phyloP scores from a whole-genome alignment of 2,113 vertebrate species.

The Numida meleagris region DNA sequence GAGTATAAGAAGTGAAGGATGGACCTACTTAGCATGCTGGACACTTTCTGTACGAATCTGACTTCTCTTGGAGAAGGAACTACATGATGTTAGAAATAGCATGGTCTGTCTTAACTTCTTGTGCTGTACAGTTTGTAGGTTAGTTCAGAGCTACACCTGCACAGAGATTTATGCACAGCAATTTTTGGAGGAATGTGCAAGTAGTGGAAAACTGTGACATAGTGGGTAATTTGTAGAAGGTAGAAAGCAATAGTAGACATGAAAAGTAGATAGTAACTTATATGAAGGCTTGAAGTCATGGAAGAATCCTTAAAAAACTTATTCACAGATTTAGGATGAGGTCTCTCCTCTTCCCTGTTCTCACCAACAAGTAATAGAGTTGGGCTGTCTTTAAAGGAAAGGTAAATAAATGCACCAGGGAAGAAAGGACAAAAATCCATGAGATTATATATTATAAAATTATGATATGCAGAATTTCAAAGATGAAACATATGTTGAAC shows the following conservation, averaged over 20 bases:
- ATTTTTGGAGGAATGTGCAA: rapidly evolving
- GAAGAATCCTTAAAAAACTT: not conserved
- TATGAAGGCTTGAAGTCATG: not conserved
- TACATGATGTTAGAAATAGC: not conserved
- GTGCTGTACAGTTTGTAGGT: rapidly evolving
- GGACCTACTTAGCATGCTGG: rapidly evolving
- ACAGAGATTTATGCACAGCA: not conserved
- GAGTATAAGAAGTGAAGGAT: rapidly evolving
- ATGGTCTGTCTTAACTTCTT: not conserved
- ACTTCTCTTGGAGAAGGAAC: not conserved
- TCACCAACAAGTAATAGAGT: not conserved
- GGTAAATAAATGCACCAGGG: not conserved
- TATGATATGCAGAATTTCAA: not conserved
- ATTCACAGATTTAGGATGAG: not conserved
- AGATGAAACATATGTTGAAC: not conserved
- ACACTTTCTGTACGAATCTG: not conserved
- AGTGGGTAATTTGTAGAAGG: not conserved
- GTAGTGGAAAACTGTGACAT: not conserved
- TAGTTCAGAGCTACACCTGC: not conserved
- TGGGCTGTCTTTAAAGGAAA: not conserved
- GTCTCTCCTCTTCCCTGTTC: not conserved
- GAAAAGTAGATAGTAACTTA: not conserved
- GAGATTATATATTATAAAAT: not conserved
- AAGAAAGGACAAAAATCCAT: not conserved
- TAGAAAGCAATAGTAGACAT: not conserved